Evolutionary conservation across 2,888 invertebrate species (phyloP).

Genomic region (Dromius quadrimaculatus): DNA sequence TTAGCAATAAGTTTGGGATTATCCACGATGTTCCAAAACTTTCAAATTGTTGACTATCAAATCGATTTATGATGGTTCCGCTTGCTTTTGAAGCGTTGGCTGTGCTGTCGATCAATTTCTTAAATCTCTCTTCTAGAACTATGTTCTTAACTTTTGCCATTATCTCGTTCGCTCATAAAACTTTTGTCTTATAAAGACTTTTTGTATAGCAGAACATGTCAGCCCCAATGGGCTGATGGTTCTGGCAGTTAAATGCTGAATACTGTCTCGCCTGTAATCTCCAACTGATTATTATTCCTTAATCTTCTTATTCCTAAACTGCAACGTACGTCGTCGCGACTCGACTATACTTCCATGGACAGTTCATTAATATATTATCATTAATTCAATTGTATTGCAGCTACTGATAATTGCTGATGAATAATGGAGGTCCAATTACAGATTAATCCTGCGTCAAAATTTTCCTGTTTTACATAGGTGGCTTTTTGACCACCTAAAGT

Average conservation of each 20-base stretch:
- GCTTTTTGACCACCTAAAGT: neutral
- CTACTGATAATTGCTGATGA: neutral
- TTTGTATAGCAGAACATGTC: conserved; percentile 44
- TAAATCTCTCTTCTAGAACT: conserved; percentile 50
- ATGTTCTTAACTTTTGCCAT: conserved; percentile 53
- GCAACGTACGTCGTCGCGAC: neutral
- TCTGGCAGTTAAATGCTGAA: conserved; percentile 22
- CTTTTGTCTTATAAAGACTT: conserved; percentile 52
- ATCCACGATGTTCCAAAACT: conserved; percentile 36
- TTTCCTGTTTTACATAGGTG: too few species aligned
- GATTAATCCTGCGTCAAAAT: too few species aligned
- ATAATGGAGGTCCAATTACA: too few species aligned
- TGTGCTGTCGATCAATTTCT: conserved; percentile 50
- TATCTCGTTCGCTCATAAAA: conserved; percentile 52
- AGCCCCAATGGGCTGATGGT: conserved; percentile 1
- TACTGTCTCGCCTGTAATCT: neutral
- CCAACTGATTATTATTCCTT: conserved; percentile 22
- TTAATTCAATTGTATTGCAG: conserved; percentile 2
- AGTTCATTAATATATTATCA: conserved; percentile 16
- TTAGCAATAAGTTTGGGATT: conserved; percentile 44
- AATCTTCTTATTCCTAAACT: conserved; percentile 19
- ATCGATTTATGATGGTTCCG: conserved; percentile 49
- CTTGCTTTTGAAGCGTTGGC: conserved; percentile 34
- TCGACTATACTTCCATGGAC: neutral
- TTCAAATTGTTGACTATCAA: conserved; percentile 51